Conservation (phyloP, 2,113 vertebrate genomes). For the Amphiprion ocellaris region DNA sequence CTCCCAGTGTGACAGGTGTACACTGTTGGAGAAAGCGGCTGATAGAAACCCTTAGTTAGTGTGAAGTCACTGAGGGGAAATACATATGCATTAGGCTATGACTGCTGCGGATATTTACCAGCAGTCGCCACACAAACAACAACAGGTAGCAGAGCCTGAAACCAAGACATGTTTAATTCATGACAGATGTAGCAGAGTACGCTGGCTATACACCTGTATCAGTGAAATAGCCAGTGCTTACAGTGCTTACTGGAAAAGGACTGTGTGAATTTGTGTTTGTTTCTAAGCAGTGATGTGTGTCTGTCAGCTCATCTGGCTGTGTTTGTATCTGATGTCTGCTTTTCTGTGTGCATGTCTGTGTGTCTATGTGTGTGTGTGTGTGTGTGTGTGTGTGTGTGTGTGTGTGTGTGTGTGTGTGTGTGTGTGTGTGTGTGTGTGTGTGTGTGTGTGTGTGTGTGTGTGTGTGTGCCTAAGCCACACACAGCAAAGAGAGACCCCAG, state of each 20-base stretch:
- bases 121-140: conserved; percentile 73
- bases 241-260: conserved; percentile 58
- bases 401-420: conserved; percentile 3
- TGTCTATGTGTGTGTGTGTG: background rate
- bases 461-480: conserved; percentile 4
- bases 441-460: background rate
- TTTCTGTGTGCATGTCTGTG: conserved; percentile 14
- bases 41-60: conserved; percentile 72
- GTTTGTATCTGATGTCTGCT: conserved; percentile 59
- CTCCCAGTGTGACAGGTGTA: conserved; percentile 70
- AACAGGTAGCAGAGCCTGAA: conserved; percentile 74
- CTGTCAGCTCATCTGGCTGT: conserved; percentile 57
- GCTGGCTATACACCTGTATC: conserved; percentile 58
- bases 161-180: conserved; percentile 81
- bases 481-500: conserved; percentile 43
- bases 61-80: conserved; percentile 62
- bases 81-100: conserved; percentile 76
- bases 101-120: conserved; percentile 76
- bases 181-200: conserved; percentile 58
- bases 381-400: background rate
- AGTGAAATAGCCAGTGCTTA: conserved; percentile 59
- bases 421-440: conserved; percentile 4
- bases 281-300: conserved; percentile 57
- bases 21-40: conserved; percentile 58
- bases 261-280: conserved; percentile 37